Evolutionary conservation across 2,888 invertebrate species (phyloP), one percentile per base, ranked within the genome.

Genomic region (Globia sparganii): DNA sequence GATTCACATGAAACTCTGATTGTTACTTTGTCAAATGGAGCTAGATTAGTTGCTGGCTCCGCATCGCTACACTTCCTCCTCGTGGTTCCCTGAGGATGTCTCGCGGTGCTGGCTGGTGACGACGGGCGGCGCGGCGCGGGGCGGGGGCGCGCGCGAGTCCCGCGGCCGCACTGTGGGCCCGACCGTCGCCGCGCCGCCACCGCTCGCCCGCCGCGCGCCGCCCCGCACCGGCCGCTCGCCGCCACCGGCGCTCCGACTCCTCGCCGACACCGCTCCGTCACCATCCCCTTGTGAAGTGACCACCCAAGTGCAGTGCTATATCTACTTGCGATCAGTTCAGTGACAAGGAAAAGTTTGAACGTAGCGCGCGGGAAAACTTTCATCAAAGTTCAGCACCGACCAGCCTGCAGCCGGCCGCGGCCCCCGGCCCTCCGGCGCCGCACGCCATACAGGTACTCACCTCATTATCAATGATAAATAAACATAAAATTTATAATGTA

Each of bases 301-400:
- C 66, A 25, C 59, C 69, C 6, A 61, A 81, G 83, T 87, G 86
- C 62, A 75, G 75, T 79, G 80, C 59, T 65, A 53, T 37, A 13
- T 11, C 56, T 56, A 56, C 56, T n/a, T 65, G 31, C 25, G 53
- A 78, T 78, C 66, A 68, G 64, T 84, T 77, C 64, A 81, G 87
- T 85, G 86, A 61, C 21, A 46, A 59, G 28, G 18, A 59, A 74
- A 75, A 79, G 65, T 82, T 81, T 59, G 9, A 43, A 76, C 79
- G 53, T 80, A 75, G 31, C 11, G 81, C 81, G 88, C 84, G 87
- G 85, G 80, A 87, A 87, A 88, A 84, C 80, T 87, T 81, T 76
- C 56, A 62, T 64, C 67, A 13, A 81, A 86, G 69, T 84, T 82
- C 40, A 64, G 72, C 56, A 53, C 21, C 81, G 61, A 13, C 15